phyloP scores from a whole-genome alignment of 2,113 vertebrate genomes.

The Steatornis caripensis region DNA sequence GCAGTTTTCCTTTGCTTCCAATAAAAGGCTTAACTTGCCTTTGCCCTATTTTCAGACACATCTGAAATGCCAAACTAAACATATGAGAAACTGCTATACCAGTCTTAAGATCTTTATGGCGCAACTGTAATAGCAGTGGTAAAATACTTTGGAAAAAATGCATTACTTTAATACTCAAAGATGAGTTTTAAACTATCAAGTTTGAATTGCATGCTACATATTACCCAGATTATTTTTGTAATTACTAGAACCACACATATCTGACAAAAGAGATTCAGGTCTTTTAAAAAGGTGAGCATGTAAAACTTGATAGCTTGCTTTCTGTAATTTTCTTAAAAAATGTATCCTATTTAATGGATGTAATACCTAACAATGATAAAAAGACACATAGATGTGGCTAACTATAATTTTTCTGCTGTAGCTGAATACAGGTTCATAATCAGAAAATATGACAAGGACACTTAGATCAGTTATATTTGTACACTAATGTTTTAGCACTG shows the following conservation, averaged over 20 bases:
- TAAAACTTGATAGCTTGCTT: neutral
- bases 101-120: neutral
- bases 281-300: neutral
- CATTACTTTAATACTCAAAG: neutral
- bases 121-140: neutral
- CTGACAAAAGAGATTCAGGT: neutral
- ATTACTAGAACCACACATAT: neutral
- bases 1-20: neutral
- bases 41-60: neutral
- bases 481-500: neutral
- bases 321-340: neutral
- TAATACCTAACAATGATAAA: neutral
- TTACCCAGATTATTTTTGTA: neutral
- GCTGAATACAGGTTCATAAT: neutral
- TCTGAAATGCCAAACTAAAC: neutral
- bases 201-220: neutral
- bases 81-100: neutral
- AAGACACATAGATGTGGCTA: neutral
- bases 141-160: neutral
- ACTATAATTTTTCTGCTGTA: neutral
- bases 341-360: neutral
- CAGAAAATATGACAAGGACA: neutral
- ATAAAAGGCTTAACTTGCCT: neutral
- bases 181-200: neutral
- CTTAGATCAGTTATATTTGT: neutral